A percentile compares a stretch with the other conserved stretches of the same genome.
These are phyloP conservation scores for Phyllopteryx taeniolatus DNA, from an alignment of 2,113 vertebrate species.

Conservation along the genomic window DNA sequence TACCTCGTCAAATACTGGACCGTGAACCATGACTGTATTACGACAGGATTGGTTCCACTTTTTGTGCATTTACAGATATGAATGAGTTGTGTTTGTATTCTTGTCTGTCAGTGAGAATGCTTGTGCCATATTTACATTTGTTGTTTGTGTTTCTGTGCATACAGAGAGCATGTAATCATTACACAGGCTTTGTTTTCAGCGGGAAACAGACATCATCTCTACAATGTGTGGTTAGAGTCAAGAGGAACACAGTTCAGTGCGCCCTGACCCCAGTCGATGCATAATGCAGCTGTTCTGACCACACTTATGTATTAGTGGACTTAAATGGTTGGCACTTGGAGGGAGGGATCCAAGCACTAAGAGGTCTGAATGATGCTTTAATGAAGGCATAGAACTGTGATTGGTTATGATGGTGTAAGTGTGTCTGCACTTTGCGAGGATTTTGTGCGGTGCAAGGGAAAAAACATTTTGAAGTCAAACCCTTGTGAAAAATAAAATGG, in stretches of 20 bases:
- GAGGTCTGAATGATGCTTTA: slow-evolving; percentile 57
- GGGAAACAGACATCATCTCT: slow-evolving; percentile 60
- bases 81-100: background rate
- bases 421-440: slow-evolving; percentile 1
- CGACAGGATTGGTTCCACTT: background rate
- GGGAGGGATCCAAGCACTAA: slow-evolving; percentile 42
- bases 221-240: slow-evolving; percentile 65
- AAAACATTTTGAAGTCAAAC: background rate
- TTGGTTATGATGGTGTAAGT: slow-evolving; percentile 20
- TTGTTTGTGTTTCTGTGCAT: background rate
- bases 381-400: slow-evolving; percentile 51
- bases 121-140: background rate
- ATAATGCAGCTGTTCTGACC: slow-evolving; percentile 64
- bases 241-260: slow-evolving; percentile 60
- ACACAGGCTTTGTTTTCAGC: slow-evolving; percentile 44
- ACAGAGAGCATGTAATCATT: slow-evolving; percentile 7
- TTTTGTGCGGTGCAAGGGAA: background rate
- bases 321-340: slow-evolving; percentile 51
- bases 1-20: too few species aligned
- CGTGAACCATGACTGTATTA: too few species aligned
- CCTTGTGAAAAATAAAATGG: too few species aligned
- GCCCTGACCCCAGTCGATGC: slow-evolving; percentile 55
- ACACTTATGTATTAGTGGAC: slow-evolving; percentile 60
- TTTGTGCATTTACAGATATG: background rate
- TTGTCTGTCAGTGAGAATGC: background rate